Percentiles rank a stretch among this genome's conserved stretches.
phyloP scores from a whole-genome alignment of 2,888 invertebrate species.

The Rhorus exstirpatorius region DNA sequence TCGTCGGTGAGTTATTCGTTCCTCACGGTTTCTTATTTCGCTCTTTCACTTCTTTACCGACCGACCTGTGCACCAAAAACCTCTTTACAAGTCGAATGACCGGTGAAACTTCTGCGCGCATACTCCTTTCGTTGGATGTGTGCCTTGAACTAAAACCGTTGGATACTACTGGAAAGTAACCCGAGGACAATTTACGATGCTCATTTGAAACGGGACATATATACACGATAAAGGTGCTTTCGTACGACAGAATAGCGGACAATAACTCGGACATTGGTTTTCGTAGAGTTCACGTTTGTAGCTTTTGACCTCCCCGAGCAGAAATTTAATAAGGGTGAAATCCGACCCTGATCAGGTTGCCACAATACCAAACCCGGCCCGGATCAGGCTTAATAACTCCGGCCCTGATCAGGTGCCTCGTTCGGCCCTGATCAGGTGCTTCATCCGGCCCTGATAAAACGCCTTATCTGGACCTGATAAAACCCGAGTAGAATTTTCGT shows the following conservation, averaged over 20 bases:
- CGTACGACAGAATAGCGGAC: conserved; percentile 16
- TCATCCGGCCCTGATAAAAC: too few relatives aligned
- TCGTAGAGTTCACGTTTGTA: conserved; percentile 25
- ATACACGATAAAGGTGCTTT: conserved; percentile 10
- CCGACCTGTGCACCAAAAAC: conserved; percentile 18
- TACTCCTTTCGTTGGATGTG: conserved; percentile 6
- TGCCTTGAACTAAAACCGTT: conserved; percentile 30
- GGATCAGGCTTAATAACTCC: too few relatives aligned
- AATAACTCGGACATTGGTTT: conserved; percentile 3
- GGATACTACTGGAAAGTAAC: conserved; percentile 28
- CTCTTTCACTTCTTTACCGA: conserved; percentile 24
- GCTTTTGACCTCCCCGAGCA: conserved; percentile 51
- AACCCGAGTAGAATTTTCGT: too few relatives aligned
- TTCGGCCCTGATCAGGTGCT: too few relatives aligned
- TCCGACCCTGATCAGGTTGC: too few relatives aligned
- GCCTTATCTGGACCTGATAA: too few relatives aligned
- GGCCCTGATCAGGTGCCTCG: too few relatives aligned
- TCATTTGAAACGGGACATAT: conserved; percentile 34
- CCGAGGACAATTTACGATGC: conserved; percentile 36
- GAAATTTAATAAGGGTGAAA: too few relatives aligned
- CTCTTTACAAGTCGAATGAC: conserved; percentile 57
- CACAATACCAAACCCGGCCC: too few relatives aligned
- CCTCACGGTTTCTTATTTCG: conserved; percentile 42
- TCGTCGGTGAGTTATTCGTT: conserved; percentile 45
- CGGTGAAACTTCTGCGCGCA: conserved; percentile 43